Evolutionary conservation across 2,888 invertebrate genomes (phyloP), one percentile per base, ranked within the genome.

Genomic region (Exocentrus adspersus): DNA sequence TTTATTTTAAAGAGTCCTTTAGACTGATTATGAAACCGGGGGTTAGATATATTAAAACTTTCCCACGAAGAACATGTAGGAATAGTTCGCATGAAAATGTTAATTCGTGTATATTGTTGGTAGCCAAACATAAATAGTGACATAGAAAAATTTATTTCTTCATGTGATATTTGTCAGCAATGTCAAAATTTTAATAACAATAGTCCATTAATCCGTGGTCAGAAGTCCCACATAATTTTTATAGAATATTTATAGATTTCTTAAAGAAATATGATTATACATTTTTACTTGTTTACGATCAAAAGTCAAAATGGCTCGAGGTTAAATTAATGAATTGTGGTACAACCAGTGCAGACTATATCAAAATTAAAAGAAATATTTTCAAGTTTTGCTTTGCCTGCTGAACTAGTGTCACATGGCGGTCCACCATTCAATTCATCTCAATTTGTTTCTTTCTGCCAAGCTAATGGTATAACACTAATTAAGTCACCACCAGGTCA

Each of bases 21-120:
- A n/a, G n/a, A n/a, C n/a, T n/a, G n/a, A n/a, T n/a, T n/a, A n/a
- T n/a, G n/a, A 32, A 9, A 20, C 5, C 32, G 54, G 14, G 24
- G 43, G 28, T 16, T 12, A 4, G 56, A 60, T 20, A 42, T 59
- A 21, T 51, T 64, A 30, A 20, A 52, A 21, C 24, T 43, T 14
- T 64, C 60, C 48, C 64, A 64, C 48, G 64, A 64, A 43, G 53
- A 60, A 59, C 64, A 64, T 30, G 19, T 19, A 14, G 63, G 50
- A 10, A 52, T 54, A 17, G 50, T 60, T 12, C n/a, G 50, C 10
- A 51, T 21, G 1, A 59, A 59, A 30, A 59, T 59, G 51, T 42
- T 59, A 7, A 19, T 46, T 43, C 9, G 63, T 2, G 14, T 20
- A 9, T 63, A 52, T 20, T 46, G 52, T 60, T 63, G 59, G 59